These are phyloP conservation scores for Clarias magur DNA, from an alignment of 2,113 vertebrate genomes.

Conservation along the genomic window DNA sequence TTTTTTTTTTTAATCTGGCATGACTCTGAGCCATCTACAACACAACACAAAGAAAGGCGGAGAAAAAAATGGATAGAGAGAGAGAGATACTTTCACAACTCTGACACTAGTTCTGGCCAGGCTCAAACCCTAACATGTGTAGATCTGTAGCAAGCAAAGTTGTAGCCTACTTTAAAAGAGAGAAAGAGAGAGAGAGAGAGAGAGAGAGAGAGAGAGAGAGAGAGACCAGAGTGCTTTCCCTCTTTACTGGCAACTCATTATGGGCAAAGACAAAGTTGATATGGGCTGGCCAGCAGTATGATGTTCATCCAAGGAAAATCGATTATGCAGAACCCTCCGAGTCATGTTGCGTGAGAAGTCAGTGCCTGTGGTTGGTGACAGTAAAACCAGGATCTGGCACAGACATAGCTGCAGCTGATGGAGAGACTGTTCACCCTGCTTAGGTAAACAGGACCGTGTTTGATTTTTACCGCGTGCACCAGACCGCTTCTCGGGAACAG, in stretches of 20 bases:
- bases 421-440: conserved; percentile 39
- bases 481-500: conserved; percentile 58
- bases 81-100: conserved; percentile 8
- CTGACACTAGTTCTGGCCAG: conserved; percentile 25
- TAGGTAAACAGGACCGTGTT: conserved; percentile 43
- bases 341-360: conserved; percentile 54
- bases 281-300: conserved; percentile 27
- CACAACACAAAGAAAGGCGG: conserved; percentile 18
- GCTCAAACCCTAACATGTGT: conserved; percentile 33
- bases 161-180: background rate
- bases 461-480: conserved; percentile 45
- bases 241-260: conserved; percentile 32
- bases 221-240: conserved; percentile 11
- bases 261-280: conserved; percentile 42
- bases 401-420: conserved; percentile 42
- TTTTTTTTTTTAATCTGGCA: conserved; percentile 47
- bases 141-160: conserved; percentile 17
- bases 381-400: conserved; percentile 41
- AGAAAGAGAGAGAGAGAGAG: too few species aligned
- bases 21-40: conserved; percentile 40
- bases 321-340: conserved; percentile 52
- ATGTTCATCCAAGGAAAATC: conserved; percentile 54
- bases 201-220: background rate
- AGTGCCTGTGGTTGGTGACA: conserved; percentile 32
- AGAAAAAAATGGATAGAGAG: conserved; percentile 33